Percentiles rank a stretch among this genome's conserved stretches.
Conservation (phyloP, 2,888 invertebrate species). For the Drosophila histrio region DNA sequence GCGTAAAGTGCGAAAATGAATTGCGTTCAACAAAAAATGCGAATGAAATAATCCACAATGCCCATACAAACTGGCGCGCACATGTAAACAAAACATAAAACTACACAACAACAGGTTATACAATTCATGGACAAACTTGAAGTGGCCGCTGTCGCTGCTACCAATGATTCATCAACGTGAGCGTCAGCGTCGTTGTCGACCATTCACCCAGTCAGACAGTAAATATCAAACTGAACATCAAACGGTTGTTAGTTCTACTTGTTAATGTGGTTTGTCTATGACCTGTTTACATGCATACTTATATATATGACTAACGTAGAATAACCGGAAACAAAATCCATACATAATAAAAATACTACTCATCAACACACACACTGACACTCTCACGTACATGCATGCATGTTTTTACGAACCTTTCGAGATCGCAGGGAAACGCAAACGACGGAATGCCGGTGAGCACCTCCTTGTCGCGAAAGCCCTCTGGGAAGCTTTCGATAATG, state of each 20-base stretch:
- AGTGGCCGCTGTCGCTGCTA: conserved; percentile 43
- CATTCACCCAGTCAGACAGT: conserved; percentile 39
- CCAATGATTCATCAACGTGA: conserved; percentile 49
- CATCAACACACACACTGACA: conserved; percentile 1
- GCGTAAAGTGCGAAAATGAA: conserved; percentile 57
- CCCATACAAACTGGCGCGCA: conserved; percentile 36
- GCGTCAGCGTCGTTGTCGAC: conserved; percentile 22
- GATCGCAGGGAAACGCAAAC: conserved; percentile 94
- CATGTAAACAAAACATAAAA: conserved; percentile 72
- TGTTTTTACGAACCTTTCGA: conserved; percentile 87
- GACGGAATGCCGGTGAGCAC: conserved; percentile 94
- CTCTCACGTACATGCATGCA: conserved; percentile 10
- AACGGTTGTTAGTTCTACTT: conserved; percentile 34
- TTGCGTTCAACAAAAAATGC: conserved; percentile 54
- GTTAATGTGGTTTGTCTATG: conserved; percentile 32
- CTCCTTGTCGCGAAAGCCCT: conserved; percentile 92
- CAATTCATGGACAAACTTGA: conserved; percentile 76
- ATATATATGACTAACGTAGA: conserved; percentile 35
- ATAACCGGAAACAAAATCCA: conserved; percentile 34
- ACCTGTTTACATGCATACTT: too few relatives aligned
- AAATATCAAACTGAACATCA: conserved; percentile 34
- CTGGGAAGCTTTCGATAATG: conserved; percentile 94
- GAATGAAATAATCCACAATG: conserved; percentile 61
- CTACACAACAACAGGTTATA: conserved; percentile 64
- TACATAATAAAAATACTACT: too few relatives aligned